Evolutionary conservation across 2,113 vertebrate genomes (phyloP), one percentile per base, ranked within the genome.

Genomic region (Eublepharis macularius): DNA sequence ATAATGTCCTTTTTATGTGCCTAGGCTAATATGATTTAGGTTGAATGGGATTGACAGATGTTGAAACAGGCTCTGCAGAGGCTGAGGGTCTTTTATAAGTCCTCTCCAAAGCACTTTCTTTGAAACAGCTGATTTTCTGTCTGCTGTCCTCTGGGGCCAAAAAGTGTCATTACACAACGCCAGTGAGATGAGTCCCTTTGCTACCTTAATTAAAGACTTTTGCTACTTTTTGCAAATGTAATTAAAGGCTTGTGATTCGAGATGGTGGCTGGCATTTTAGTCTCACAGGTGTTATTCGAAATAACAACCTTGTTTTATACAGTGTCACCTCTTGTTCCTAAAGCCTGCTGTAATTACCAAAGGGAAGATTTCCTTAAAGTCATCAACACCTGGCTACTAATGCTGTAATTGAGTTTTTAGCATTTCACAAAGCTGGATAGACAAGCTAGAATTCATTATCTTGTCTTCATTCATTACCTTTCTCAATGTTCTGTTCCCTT

Each of bases 11-110:
- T 63, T 63, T 63, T 63, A 63, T 63, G 24, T 63, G 24, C 26
- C 24, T 26, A 63, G 60, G 7, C 60, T 63, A 63, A 63, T 63
- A 63, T 63, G 60, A 63, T 63, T 26, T 47, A 26, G 49, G 41
- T 72, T 4, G 0, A 1, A 34, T 13, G 54, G 2, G 9, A 13
- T n/a, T 6, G 76, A 21, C 63, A 9, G 60, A 63, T 39, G 13
- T n/a, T 63, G 32, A 14, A 17, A n/a, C 12, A 26, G 43, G 26
- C 66, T 75, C 66, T 13, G 21, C 47, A 21, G 19, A 88, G 57
- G 72, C 0, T 19, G 45, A n/a, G 45, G 12, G 19, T 54, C 4
- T 2, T 57, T 63, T 60, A 26, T 16, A 12, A 10, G 51, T 24
- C 21, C 36, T 41, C 4, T 60, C 49, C 4, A 34, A 39, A 14